Evolutionary conservation across 2,797 vertebrate species (phyloP).

Genomic region (Eupleurogrammus muticus): DNA sequence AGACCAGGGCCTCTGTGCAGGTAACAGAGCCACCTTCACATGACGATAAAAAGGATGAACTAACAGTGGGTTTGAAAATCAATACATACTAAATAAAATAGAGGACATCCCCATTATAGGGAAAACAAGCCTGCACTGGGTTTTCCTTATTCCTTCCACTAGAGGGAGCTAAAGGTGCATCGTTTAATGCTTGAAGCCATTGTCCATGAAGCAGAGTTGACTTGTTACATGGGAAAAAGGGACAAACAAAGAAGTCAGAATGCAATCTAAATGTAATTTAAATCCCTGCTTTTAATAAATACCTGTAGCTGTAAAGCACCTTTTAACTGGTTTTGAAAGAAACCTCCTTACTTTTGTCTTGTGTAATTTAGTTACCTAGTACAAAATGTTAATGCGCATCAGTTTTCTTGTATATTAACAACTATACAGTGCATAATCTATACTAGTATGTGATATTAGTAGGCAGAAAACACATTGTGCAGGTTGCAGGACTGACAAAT

Average conservation of each 20-base stretch:
- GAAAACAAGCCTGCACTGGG: background rate
- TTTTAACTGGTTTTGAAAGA: too few species aligned
- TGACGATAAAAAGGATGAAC: background rate
- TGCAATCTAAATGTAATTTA: background rate
- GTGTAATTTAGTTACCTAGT: background rate
- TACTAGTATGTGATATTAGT: too few species aligned
- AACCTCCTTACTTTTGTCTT: background rate
- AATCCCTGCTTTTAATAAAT: too few species aligned
- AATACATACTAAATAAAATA: background rate
- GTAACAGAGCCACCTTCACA: constrained; percentile 67
- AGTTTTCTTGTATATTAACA: background rate
- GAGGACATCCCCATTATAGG: background rate
- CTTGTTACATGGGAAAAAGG: background rate
- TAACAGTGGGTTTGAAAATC: background rate
- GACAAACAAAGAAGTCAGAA: background rate
- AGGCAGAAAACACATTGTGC: too few species aligned
- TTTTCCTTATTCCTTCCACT: constrained; percentile 42
- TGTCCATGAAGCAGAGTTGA: background rate
- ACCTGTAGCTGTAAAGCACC: too few species aligned
- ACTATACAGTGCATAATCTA: too few species aligned
- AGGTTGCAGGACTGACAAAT: too few species aligned
- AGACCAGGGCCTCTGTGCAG: constrained; percentile 80
- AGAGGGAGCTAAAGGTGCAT: constrained; percentile 63
- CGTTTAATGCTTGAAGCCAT: background rate
- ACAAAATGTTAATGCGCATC: background rate